These are phyloP conservation scores for Megalopta genalis DNA, from an alignment of 1,140 invertebrate species.

Conservation along the genomic window DNA sequence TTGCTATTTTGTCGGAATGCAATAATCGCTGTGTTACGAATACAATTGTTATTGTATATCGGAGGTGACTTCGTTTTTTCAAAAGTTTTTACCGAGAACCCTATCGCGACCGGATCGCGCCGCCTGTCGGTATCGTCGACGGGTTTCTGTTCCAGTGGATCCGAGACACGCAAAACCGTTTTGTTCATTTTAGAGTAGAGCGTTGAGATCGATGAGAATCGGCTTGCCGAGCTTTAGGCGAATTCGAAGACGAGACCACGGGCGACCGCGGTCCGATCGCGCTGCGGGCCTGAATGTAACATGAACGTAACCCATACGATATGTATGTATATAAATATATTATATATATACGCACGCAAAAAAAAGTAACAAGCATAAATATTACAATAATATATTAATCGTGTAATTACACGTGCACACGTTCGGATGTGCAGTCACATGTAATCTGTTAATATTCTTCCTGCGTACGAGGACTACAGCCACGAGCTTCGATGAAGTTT, in stretches of 20 bases:
- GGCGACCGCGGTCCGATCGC: conserved; percentile 19
- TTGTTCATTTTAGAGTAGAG: no score
- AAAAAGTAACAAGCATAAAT: conserved; percentile 42
- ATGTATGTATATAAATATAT: conserved; percentile 65
- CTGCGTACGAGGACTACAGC: conserved; percentile 45
- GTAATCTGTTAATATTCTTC: conserved; percentile 65
- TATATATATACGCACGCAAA: conserved; percentile 46
- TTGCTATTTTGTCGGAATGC: conserved; percentile 27
- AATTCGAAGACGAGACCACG: neutral
- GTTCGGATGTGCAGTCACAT: conserved; percentile 57
- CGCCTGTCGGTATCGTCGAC: neutral
- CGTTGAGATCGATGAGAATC: no score
- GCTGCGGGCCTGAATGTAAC: conserved; percentile 37
- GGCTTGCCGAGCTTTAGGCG: neutral
- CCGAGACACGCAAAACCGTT: no score
- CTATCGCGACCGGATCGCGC: neutral
- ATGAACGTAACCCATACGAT: conserved; percentile 62
- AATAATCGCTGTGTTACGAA: conserved; percentile 35
- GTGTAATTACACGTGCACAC: conserved; percentile 71
- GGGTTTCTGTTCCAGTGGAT: neutral
- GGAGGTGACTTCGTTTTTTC: conserved; percentile 28
- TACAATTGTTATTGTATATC: conserved; percentile 15
- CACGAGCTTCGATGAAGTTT: conserved; percentile 56
- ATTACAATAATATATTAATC: conserved; percentile 67
- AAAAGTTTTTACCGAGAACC: conserved; percentile 14